These are phyloP conservation scores for Ypsolopha sequella DNA, from an alignment of 2,888 invertebrate species.

Conservation along the genomic window DNA sequence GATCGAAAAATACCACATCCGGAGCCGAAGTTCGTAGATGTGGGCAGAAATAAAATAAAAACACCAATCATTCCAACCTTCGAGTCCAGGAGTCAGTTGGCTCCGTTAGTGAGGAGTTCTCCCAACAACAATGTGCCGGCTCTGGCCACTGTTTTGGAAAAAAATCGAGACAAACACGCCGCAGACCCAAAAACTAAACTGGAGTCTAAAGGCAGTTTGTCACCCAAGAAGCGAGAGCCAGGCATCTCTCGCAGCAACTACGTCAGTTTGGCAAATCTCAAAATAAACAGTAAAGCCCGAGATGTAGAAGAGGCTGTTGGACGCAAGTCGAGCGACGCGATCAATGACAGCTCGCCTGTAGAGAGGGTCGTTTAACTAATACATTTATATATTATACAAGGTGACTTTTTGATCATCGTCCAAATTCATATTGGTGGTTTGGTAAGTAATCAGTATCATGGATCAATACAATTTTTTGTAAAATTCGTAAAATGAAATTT, in stretches of 20 bases:
- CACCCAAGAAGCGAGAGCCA: constrained; percentile 26
- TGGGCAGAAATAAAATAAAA: constrained; percentile 40
- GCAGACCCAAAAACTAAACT: not conserved
- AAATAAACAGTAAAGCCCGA: constrained; percentile 40
- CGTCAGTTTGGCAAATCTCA: constrained; percentile 57
- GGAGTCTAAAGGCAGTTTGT: not conserved
- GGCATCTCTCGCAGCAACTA: constrained; percentile 59
- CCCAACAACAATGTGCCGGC: constrained; percentile 20
- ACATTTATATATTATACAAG: too few species aligned
- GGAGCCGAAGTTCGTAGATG: constrained; percentile 23
- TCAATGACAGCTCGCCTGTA: constrained; percentile 21
- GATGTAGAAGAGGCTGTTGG: constrained; percentile 21
- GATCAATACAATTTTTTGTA: too few species aligned
- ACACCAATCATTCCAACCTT: constrained; percentile 20
- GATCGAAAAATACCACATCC: constrained; percentile 25
- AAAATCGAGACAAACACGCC: constrained; percentile 10
- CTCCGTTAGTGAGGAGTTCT: constrained; percentile 23
- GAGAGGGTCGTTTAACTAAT: constrained; percentile 40
- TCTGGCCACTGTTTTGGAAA: constrained; percentile 26
- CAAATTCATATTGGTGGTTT: too few species aligned
- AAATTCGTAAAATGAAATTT: too few species aligned
- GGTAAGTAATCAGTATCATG: too few species aligned
- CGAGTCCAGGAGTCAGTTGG: constrained; percentile 11
- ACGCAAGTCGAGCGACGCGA: constrained; percentile 13
- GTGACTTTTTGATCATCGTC: too few species aligned